Evolutionary conservation across 2,797 vertebrate genomes (phyloP).

Genomic region (Anomalospiza imberbis): DNA sequence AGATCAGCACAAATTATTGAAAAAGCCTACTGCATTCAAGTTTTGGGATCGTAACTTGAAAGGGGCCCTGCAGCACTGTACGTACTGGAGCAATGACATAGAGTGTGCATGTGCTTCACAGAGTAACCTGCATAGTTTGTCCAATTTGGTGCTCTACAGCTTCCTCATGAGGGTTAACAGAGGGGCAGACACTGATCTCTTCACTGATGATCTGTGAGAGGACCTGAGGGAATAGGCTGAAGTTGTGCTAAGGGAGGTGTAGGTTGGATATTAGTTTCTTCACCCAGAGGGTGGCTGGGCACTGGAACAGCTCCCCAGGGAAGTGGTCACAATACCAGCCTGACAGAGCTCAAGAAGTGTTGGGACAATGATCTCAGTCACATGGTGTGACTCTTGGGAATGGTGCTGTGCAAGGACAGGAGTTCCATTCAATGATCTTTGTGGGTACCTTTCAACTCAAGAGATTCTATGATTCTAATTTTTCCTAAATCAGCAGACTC

Average conservation of each 20-base stretch:
- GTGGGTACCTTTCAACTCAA: neutral
- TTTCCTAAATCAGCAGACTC: neutral
- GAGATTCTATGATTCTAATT: neutral
- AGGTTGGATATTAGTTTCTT: neutral
- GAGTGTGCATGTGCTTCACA: accelerated
- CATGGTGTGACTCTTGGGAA: neutral
- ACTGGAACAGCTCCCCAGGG: neutral
- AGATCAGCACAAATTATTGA: neutral
- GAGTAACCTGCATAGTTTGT: neutral
- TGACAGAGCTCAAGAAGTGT: neutral
- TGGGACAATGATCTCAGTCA: accelerated
- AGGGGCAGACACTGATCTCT: too few relatives aligned
- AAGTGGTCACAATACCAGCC: neutral
- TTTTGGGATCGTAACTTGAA: neutral
- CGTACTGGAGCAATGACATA: accelerated
- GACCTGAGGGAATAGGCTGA: accelerated
- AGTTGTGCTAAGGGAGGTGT: neutral
- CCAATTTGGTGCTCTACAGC: neutral
- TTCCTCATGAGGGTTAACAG: neutral
- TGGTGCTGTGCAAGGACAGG: neutral
- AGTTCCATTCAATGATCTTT: accelerated
- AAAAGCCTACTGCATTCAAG: neutral
- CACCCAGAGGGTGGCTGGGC: neutral
- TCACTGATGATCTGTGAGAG: too few relatives aligned
- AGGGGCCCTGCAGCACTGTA: neutral